Percentiles rank a stretch among this genome's conserved stretches.
These are phyloP conservation scores for Falco concolor DNA, from an alignment of 2,797 vertebrate genomes.

Conservation along the genomic window DNA sequence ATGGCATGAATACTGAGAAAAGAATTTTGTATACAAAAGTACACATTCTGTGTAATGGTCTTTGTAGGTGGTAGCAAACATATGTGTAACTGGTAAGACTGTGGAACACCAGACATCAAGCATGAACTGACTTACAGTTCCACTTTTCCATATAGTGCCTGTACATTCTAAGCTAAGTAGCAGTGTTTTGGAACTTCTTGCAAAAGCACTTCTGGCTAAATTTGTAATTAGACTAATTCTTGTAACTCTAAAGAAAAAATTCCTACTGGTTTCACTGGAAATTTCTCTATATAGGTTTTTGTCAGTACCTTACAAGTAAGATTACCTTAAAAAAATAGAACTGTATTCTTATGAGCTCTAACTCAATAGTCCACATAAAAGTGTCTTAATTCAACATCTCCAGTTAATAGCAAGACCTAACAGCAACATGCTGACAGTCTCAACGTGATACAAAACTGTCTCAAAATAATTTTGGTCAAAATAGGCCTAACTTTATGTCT, in stretches of 20 bases:
- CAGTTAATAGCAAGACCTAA: not conserved
- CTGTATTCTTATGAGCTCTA: not conserved
- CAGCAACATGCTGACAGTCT: not conserved
- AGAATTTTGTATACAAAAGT: not conserved
- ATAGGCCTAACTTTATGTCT: not conserved
- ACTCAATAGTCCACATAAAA: not conserved
- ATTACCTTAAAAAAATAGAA: not conserved
- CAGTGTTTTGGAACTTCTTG: not conserved
- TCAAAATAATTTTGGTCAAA: not conserved
- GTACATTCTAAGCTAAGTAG: not conserved
- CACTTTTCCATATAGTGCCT: not conserved
- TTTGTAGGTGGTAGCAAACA: not conserved
- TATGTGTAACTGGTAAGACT: not conserved
- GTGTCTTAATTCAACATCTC: not conserved
- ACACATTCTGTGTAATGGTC: not conserved
- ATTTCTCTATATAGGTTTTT: not conserved
- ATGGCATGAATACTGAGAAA: not conserved
- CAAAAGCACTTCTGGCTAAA: not conserved
- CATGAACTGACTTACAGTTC: accelerated
- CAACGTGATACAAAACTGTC: not conserved
- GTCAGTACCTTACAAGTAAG: not conserved
- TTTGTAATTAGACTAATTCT: not conserved
- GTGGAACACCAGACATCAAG: not conserved
- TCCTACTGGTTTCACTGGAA: not conserved
- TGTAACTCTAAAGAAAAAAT: not conserved